Conservation (phyloP, 2,888 invertebrate genomes). For the Pyrochroa serraticornis region DNA sequence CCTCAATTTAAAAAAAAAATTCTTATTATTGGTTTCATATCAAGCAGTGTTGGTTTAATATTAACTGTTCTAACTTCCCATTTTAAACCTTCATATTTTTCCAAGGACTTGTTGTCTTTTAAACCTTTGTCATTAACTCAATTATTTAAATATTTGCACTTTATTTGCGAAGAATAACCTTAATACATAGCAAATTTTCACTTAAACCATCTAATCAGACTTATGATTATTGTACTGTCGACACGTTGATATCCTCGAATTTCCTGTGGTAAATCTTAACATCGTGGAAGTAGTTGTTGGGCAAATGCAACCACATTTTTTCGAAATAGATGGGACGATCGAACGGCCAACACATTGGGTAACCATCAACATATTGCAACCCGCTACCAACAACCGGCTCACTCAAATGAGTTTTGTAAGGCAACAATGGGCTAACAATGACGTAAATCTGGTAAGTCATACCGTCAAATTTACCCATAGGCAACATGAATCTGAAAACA, state of each 20-base stretch:
- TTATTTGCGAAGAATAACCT: neutral
- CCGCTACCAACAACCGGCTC: slow-evolving; percentile 24
- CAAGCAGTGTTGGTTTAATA: too few relatives aligned
- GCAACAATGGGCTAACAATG: slow-evolving; percentile 57
- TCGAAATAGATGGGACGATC: slow-evolving; percentile 68
- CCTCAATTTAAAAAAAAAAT: too few relatives aligned
- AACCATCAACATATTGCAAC: slow-evolving; percentile 61
- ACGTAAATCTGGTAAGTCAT: slow-evolving; percentile 63
- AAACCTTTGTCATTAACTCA: too few relatives aligned
- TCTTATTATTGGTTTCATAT: too few relatives aligned
- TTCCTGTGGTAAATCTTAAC: slow-evolving; percentile 66
- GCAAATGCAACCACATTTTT: slow-evolving; percentile 65
- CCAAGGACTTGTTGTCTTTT: too few relatives aligned
- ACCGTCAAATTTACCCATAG: slow-evolving; percentile 71
- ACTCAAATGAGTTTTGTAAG: slow-evolving; percentile 40
- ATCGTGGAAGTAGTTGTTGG: slow-evolving; percentile 72
- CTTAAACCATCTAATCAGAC: neutral
- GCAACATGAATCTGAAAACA: slow-evolving; percentile 63
- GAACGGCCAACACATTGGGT: slow-evolving; percentile 76
- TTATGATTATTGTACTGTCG: neutral
- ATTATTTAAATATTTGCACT: too few relatives aligned
- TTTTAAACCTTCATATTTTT: too few relatives aligned
- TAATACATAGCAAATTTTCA: slow-evolving; percentile 1
- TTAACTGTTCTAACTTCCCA: too few relatives aligned
- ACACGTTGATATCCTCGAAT: slow-evolving; percentile 4